A percentile compares a stretch with the other conserved stretches of the same genome.
phyloP scores from a whole-genome alignment of 2,113 vertebrate genomes.

The Paralichthys olivaceus region DNA sequence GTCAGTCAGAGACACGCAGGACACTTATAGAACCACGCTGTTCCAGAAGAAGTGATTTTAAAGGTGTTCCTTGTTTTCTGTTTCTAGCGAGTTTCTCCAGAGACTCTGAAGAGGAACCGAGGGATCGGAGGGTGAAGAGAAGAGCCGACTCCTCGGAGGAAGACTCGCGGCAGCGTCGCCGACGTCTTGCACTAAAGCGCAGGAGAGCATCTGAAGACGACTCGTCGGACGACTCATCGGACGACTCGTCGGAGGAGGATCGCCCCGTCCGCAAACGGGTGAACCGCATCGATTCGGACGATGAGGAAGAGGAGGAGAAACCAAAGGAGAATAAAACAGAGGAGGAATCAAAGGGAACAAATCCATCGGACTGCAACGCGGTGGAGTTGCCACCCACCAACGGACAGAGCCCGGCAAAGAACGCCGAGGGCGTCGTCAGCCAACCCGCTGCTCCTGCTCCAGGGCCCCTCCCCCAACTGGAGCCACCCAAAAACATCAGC shows the following conservation, averaged over 20 bases:
- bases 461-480: conserved; percentile 49
- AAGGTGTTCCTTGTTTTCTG: conserved; percentile 2
- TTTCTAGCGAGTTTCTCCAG: conserved; percentile 78
- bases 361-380: conserved; percentile 87
- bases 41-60: not conserved
- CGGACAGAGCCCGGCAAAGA: conserved; percentile 90
- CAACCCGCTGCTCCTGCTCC: conserved; percentile 24
- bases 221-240: conserved; percentile 71
- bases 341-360: conserved; percentile 87
- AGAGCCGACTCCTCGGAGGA: conserved; percentile 79
- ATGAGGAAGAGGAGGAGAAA: conserved; percentile 79
- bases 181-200: conserved; percentile 77
- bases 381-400: conserved; percentile 90
- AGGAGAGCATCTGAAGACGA: conserved; percentile 79
- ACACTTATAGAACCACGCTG: not conserved
- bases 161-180: conserved; percentile 67
- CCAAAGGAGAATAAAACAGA: conserved; percentile 74
- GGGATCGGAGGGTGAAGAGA: conserved; percentile 75
- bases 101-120: conserved; percentile 85
- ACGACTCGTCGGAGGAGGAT: conserved; percentile 81
- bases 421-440: conserved; percentile 76
- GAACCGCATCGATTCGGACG: conserved; percentile 92
- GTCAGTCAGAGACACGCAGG: conserved; percentile 74
- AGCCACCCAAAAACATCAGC: conserved; percentile 86
- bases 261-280: conserved; percentile 90